Base-by-base conservation (phyloP, 1,140 invertebrate genomes). In the Chionoecetes opilio region DNA sequence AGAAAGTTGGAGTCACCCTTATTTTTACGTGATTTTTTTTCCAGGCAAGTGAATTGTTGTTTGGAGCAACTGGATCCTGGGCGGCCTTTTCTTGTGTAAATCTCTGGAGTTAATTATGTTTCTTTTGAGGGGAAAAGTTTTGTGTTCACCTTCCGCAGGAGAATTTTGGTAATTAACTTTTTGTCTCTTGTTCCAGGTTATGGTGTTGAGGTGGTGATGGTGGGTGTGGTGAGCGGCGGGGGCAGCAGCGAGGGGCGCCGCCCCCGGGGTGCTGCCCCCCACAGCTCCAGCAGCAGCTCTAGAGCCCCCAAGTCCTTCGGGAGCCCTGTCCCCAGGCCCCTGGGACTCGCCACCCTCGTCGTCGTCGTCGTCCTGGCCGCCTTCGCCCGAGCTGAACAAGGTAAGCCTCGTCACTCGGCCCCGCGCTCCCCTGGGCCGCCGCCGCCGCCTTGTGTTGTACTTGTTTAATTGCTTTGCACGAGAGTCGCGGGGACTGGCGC, bases 201-300 rank as follows among this genome's bases (percentile, higher is more conserved):
- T 93, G 93, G 41, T 93, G 53, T 89, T 88, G 34, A 89, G 92
- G 92, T 93, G 93, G 93, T 93, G 86, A 93, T 93, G 93, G 86
- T 53, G 85, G 93, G 93, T 93, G 85, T 88, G 93, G 93, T 89
- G 93, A 93, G 93, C 86, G 93, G 32, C 93, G 93, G 93, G 93
- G 93, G 93, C 86, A 87, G 85, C 82, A 93, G 93, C 86, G 29
- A 75, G 93, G 93, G 93, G 92, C 92, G 92, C 41, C 53, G 93
- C 93, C 86, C 93, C 93, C 93, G 53, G 84, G 86, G 32, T 93
- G 93, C 93, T 93, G 93, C 93, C 86, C 93, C 92, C 93, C 93
- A 82, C 86, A 87, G 92, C 84, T 87, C 92, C 84, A 93, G 86
- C 85, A 93, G 82, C 93, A 75, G 85, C 46, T 63, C 93, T 29